A percentile compares a stretch with the other conserved stretches of the same genome.
These are phyloP conservation scores for Gila orcuttii DNA, from an alignment of 2,113 vertebrate species.

Conservation along the genomic window DNA sequence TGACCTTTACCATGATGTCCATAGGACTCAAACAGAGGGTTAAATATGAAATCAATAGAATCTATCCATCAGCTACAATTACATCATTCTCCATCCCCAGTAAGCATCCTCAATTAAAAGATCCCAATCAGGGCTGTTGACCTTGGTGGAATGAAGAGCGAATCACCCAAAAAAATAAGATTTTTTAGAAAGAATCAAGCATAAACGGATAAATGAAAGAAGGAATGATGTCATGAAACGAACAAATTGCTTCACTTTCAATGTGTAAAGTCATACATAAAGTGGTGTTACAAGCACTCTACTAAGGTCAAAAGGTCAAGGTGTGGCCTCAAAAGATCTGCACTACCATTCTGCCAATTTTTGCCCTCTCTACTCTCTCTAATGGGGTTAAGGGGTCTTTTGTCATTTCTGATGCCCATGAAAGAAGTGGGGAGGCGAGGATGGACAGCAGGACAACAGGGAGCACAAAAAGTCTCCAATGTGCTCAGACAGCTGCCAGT, in stretches of 20 bases:
- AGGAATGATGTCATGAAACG: slow-evolving; percentile 1
- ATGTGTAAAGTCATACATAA: not conserved
- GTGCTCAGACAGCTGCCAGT: slow-evolving; percentile 6
- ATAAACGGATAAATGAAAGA: slow-evolving; percentile 3
- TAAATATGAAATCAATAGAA: slow-evolving; percentile 16
- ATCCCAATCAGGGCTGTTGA: slow-evolving; percentile 19
- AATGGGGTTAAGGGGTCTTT: not conserved
- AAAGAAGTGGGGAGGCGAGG: not conserved
- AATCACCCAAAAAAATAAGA: not conserved
- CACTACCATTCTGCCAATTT: not conserved
- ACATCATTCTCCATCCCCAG: not conserved
- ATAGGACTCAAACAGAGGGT: not conserved
- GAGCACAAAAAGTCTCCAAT: slow-evolving; percentile 9
- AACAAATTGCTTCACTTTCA: not conserved
- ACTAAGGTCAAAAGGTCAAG: slow-evolving; percentile 21
- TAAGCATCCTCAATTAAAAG: slow-evolving; percentile 35
- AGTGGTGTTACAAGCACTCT: not conserved
- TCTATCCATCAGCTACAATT: slow-evolving; percentile 22
- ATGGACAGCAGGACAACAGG: not conserved
- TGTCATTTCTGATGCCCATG: slow-evolving; percentile 32
- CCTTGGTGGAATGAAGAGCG: not conserved
- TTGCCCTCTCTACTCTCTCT: slow-evolving; percentile 5
- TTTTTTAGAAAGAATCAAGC: not conserved
- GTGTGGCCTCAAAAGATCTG: slow-evolving; percentile 19
- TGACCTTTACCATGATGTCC: slow-evolving; percentile 3